Evolutionary conservation across 2,888 invertebrate species (phyloP), one percentile per base, ranked within the genome.

Genomic region (Sesia bembeciformis): DNA sequence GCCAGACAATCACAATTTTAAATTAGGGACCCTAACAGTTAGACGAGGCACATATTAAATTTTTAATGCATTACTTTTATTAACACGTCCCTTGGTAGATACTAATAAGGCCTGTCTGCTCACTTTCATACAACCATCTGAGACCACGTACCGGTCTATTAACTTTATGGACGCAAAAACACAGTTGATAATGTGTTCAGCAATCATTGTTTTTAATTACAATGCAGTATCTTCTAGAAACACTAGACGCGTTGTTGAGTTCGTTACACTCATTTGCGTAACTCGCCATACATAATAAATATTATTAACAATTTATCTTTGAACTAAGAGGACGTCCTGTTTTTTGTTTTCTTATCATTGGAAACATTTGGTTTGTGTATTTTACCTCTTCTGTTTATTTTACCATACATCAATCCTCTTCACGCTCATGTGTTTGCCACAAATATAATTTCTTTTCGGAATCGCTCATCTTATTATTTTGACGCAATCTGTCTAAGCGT

Each of bases 1-100:
- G 72, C 78, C 82, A 84, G 86, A 87, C 86, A 80, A 86, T 86
- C 84, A 85, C 78, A 81, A 86, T 84, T 86, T 84, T 77, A 86
- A 87, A 87, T 88, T 79, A 84, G 78, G 66, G 68, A 70, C 72
- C 77, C 74, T 78, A 70, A 67, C 65, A 64, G 64, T 60, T 53
- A 58, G 62, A 57, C 67, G 52, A 68, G 67, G 67, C 68, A 66
- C 66, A 64, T 61, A 71, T 68, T 68, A 74, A 65, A 69, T 69
- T 68, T 68, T 54, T 66, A 70, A 68, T 70, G 75, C 74, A 76
- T 72, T 70, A 59, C 74, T 68, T 73, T 62, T 55, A 62, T 58
- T 57, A 52, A 57, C 40, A 52, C 43, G 52, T 54, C 62, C 61
- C 64, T 62, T 59, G 60, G 56, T 51, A 62, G 6, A 39, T 54